Base-by-base conservation (phyloP, 2,888 invertebrate genomes). In the Platerodrilus igneus region DNA sequence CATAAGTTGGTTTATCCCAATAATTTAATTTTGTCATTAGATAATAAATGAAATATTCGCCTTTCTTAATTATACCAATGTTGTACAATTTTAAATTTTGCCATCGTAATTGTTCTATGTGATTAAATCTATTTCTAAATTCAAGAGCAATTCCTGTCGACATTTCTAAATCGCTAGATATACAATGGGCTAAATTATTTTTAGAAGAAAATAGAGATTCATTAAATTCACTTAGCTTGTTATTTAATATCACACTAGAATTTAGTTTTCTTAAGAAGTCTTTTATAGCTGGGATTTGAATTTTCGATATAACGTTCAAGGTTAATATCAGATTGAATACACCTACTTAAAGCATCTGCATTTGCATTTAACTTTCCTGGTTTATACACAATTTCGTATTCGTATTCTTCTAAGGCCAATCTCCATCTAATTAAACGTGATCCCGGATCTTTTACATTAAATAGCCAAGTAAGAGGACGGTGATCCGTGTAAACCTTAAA, bases 401-500 rank as follows among this genome's bases (percentile, higher is more conserved):
- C 43, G 34, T 56, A 62, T 50, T 63, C 59, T 42, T 52, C 48
- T 14, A 63, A 35, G 35, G 30, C 26, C 26, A 66, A 37, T 35
- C 53, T 33, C 63, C 62, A 66, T 19, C 60, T 20, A 4, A 57
- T 46, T 26, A 65, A 26, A 37, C 56, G 30, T 13, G 53, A 51
- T 8, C 50, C 47, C 2, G 59, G 58, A 19, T 63, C 58, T 46
- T 57, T 59, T 30, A 40, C 11, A 35, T 35, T 31, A 11, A 48
- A 32, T 7, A 58, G 28, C 56, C 58, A 58, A 10, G 21, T 23
- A 15, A 62, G 38, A 1, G 58, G 58, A 34, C 48, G 51, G 37
- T 63, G 58, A 39, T 64, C 62, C 0, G 60, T 62, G 1, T 56
- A 41, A n/a, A 63, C 50, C 16, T 31, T 41, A 32, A 62, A 60